These are phyloP conservation scores for Drepana arcuata DNA, from an alignment of 1,140 invertebrate species.

Conservation along the genomic window DNA sequence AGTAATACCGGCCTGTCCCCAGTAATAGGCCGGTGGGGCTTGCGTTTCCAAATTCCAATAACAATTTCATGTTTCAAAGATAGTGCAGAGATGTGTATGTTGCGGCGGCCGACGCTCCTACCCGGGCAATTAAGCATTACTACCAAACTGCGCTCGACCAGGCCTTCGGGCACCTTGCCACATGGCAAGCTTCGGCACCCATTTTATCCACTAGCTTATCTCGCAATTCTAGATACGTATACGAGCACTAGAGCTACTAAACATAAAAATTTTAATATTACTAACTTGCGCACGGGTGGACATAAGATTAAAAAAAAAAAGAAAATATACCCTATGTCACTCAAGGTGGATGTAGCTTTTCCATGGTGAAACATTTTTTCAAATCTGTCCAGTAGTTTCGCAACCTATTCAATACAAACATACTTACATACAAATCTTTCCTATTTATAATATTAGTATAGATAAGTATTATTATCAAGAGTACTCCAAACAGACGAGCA, in stretches of 20 bases:
- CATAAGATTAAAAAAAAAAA: neutral
- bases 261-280: no score
- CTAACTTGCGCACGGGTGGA: no score
- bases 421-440: no score
- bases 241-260: neutral
- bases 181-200: slow-evolving; percentile 22
- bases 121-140: slow-evolving; percentile 35
- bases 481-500: no score
- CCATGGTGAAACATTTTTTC: neutral
- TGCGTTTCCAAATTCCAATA: slow-evolving; percentile 11
- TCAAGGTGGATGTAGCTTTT: no score
- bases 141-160: slow-evolving; percentile 16
- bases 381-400: neutral
- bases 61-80: slow-evolving; percentile 22
- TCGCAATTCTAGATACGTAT: neutral
- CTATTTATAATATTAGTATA: no score
- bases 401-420: no score
- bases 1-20: no score
- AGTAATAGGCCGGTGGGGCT: no score
- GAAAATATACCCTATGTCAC: no score
- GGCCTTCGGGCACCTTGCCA: slow-evolving; percentile 38
- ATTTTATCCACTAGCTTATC: slow-evolving; percentile 17
- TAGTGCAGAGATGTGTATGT: slow-evolving; percentile 23
- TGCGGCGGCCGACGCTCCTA: slow-evolving; percentile 23
- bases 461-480: no score